Percentiles rank a stretch among this genome's conserved stretches.
phyloP scores from a whole-genome alignment of 35 echinoderm and acorn worm genomes.

The Anneissia japonica region DNA sequence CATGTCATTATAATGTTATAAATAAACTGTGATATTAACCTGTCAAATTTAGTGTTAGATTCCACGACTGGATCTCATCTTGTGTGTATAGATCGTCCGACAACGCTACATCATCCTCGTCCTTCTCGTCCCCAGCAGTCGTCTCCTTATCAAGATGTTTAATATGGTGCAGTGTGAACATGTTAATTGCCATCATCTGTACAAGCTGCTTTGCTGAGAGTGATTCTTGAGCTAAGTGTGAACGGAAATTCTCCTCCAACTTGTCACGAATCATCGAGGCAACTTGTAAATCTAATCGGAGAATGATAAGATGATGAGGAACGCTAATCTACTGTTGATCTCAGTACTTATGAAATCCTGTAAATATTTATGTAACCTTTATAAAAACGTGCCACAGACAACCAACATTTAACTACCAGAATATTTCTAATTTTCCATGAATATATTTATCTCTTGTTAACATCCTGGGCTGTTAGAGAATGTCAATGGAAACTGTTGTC shows the following conservation, averaged over 20 bases:
- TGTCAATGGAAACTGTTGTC: too few species aligned
- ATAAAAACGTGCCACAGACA: too few species aligned
- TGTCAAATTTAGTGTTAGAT: conserved; percentile 48
- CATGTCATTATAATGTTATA: too few species aligned
- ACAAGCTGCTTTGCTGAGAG: conserved; percentile 83
- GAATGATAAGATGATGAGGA: too few species aligned
- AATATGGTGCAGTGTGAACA: conserved; percentile 84
- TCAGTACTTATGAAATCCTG: too few species aligned
- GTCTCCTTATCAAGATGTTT: conserved; percentile 26
- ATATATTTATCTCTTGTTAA: too few species aligned
- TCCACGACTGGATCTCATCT: conserved; percentile 62
- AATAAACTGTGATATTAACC: conserved; percentile 10
- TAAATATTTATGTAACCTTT: too few species aligned
- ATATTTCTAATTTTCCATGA: too few species aligned
- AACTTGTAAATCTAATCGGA: conserved; percentile 76
- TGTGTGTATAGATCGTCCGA: conserved; percentile 3
- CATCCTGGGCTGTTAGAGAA: too few species aligned
- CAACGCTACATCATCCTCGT: background rate
- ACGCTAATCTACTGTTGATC: too few species aligned
- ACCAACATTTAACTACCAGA: too few species aligned
- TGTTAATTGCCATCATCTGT: conserved; percentile 90
- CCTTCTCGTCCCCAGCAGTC: conserved; percentile 34
- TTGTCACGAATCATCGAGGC: conserved; percentile 88
- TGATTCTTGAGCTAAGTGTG: conserved; percentile 75
- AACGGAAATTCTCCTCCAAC: conserved; percentile 89